Base-by-base conservation (phyloP, 2,797 vertebrate genomes). In the Urosaurus nigricauda region DNA sequence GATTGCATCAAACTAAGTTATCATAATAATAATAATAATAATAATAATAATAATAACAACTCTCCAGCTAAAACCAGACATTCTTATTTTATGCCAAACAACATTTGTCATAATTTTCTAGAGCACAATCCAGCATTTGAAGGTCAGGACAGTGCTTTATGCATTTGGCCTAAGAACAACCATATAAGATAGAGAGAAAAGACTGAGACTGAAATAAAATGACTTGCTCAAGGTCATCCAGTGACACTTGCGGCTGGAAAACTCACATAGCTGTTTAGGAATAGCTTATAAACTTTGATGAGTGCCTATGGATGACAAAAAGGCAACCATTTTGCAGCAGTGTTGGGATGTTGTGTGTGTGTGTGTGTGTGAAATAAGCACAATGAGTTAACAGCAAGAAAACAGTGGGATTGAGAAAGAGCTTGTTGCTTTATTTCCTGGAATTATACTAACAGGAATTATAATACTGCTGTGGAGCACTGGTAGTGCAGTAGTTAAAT, bases 321-420 rank as follows among this genome's bases (percentile, higher is more conserved):
- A 58, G 71, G 78, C 17, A 43, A 40, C 65, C 43, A 16, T 60
- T 71, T 71, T 71, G 65, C 47, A 73, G 71, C 5, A 9, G 51
- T 5, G 26, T 35, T 80, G 21, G 70, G 19, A 43, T 12, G 32
- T 73, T 51, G 7, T 51, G 56, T 87, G 35, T 87, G 53, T 47
- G 43, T 80, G 73, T 71, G 56, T 87, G 35, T 87, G 53, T 51
- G 47, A 8, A 51, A 51, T 51, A 51, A 51, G 24, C 43, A 75
- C 19, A 16, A 75, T 21, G n/a, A 75, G 24, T 68, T 26, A 11
- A 56, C 68, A 78, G 43, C 81, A 40, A 56, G 60, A 58, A 19
- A 68, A 83, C 68, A 37, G 26, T 17, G 53, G n/a, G 60, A 56
- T 68, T 37, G 43, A 90, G 86, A 82, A 93, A 14, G 47, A 82